Conservation (phyloP, 1,140 invertebrate genomes). For the Harlomillsia oculata region DNA sequence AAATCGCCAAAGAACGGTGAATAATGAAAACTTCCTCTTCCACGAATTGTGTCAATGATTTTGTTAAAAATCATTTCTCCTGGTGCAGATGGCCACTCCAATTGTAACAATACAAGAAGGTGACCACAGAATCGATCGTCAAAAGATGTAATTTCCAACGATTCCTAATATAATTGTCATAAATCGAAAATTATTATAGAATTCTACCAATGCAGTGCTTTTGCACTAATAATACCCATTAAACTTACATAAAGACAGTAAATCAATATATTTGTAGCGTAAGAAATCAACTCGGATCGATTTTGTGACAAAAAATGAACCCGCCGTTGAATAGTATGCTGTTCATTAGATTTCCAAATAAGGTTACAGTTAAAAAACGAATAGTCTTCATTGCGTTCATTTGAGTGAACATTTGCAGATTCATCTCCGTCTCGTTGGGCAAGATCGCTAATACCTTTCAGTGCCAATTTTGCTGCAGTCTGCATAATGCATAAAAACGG, state of each 20-base stretch:
- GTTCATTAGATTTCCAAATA: too few species aligned
- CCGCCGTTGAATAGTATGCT: slow-evolving; percentile 15
- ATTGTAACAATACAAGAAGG: slow-evolving; percentile 71
- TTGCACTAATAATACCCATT: too few species aligned
- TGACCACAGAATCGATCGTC: slow-evolving; percentile 52
- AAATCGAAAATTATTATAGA: too few species aligned
- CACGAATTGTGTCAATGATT: slow-evolving; percentile 62
- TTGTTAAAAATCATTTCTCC: slow-evolving; percentile 50
- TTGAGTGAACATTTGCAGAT: too few species aligned
- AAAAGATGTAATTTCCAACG: too few species aligned
- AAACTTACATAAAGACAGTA: slow-evolving; percentile 23
- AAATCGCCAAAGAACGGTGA: slow-evolving; percentile 64
- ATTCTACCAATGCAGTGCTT: too few species aligned
- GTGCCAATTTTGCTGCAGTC: slow-evolving; percentile 22
- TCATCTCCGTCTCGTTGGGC: too few species aligned
- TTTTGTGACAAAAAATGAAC: slow-evolving; percentile 34
- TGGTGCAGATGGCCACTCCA: slow-evolving; percentile 78
- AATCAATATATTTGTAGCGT: slow-evolving; percentile 29
- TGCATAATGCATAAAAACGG: slow-evolving; percentile 7
- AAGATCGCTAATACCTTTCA: slow-evolving; percentile 17
- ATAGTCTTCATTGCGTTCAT: slow-evolving; percentile 14
- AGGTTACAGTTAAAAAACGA: slow-evolving; percentile 33
- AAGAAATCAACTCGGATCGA: slow-evolving; percentile 23
- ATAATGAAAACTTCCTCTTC: slow-evolving; percentile 65
- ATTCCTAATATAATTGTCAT: too few species aligned